Evolutionary conservation across 2,888 invertebrate genomes (phyloP).

Genomic region (Tinea semifulvella): DNA sequence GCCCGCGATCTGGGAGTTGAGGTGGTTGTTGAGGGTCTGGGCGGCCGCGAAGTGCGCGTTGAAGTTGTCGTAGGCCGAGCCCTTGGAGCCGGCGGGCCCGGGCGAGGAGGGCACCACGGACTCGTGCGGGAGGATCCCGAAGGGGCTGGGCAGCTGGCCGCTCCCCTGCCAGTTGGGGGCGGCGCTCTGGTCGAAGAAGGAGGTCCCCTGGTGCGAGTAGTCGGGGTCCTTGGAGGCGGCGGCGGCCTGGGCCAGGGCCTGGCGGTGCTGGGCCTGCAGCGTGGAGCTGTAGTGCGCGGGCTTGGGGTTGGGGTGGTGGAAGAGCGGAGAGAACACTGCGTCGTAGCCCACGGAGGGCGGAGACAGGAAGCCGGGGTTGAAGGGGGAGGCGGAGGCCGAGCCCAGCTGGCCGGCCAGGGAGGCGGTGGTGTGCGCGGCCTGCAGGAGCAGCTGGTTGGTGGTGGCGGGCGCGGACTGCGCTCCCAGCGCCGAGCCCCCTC

Average conservation of each 20-base stretch:
- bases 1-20: constrained; percentile 70
- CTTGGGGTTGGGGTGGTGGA: constrained; percentile 81
- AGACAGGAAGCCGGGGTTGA: constrained; percentile 77
- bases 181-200: constrained; percentile 74
- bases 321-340: constrained; percentile 82
- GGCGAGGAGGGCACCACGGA: constrained; percentile 75
- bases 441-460: constrained; percentile 73
- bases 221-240: constrained; percentile 66
- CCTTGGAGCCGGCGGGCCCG: constrained; percentile 68
- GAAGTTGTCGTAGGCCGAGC: constrained; percentile 72
- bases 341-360: constrained; percentile 83
- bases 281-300: constrained; percentile 76
- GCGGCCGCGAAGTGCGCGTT: constrained; percentile 75
- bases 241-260: constrained; percentile 68
- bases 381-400: constrained; percentile 69
- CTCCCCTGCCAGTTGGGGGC: constrained; percentile 79
- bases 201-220: constrained; percentile 69
- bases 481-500: constrained; percentile 61
- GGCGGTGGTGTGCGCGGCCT: constrained; percentile 70
- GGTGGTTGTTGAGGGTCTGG: constrained; percentile 70
- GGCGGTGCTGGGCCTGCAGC: constrained; percentile 73
- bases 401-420: constrained; percentile 71
- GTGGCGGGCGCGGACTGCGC: constrained; percentile 69
- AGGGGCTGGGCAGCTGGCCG: constrained; percentile 74
- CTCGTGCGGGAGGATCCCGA: constrained; percentile 82